Evolutionary conservation across 2,113 vertebrate species (phyloP).

Genomic region (Rhombomys opimus): DNA sequence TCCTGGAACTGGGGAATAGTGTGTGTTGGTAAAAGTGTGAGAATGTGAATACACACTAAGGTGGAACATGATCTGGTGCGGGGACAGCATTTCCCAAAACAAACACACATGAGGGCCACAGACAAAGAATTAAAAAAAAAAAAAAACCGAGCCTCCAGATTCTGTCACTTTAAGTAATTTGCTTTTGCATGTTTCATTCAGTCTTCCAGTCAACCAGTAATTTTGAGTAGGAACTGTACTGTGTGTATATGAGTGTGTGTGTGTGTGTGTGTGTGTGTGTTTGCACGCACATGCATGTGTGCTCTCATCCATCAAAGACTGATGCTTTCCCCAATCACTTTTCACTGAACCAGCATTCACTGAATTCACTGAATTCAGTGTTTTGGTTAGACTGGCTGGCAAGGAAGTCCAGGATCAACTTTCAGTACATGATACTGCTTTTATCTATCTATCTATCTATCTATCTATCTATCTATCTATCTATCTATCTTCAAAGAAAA

Average conservation of each 20-base stretch:
- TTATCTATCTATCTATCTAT: too few relatives aligned
- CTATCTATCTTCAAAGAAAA: neutral
- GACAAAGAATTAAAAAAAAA: neutral
- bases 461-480: too few relatives aligned
- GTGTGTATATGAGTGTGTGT: neutral
- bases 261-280: neutral
- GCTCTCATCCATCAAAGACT: neutral
- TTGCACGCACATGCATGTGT: too few relatives aligned
- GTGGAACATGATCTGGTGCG: neutral
- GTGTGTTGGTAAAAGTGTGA: neutral
- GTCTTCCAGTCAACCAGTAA: neutral
- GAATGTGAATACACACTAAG: neutral
- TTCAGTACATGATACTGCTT: too few relatives aligned
- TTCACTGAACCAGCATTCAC: neutral
- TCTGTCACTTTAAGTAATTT: constrained; percentile 43
- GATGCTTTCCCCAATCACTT: neutral
- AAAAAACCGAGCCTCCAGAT: neutral
- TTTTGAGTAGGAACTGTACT: neutral
- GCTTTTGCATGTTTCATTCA: neutral
- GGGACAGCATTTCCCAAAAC: constrained; percentile 23
- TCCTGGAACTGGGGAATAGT: neutral
- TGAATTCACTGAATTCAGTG: neutral
- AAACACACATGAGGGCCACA: neutral
- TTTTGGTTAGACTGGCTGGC: neutral
- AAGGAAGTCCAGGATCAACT: neutral